Base-by-base conservation (phyloP, 2,113 vertebrate species). In the Speoplatyrhinus poulsoni region DNA sequence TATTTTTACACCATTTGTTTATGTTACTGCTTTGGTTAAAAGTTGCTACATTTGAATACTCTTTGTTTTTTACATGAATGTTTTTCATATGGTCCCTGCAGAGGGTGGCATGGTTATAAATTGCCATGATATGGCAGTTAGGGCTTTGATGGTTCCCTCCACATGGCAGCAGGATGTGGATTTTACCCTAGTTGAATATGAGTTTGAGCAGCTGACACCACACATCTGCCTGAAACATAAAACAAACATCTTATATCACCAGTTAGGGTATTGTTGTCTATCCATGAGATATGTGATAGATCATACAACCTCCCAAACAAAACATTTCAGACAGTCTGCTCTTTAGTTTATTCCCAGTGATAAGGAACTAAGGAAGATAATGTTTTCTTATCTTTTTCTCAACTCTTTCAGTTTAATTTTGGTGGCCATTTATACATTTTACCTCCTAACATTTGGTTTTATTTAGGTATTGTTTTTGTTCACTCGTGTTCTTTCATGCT, bases 151-250 rank as follows among this genome's bases (percentile, higher is more conserved):
- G 81, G 36, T 82, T 56, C 1, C 1, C 50, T 73, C 82, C 90
- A 92, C 85, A 89, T 91, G 90, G 81, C 73, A 72, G 70, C 81
- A 84, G 84, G 85, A 88, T 91, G 88, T 88, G 85, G 83, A 88
- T 88, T 85, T 54, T 81, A 74, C 74, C 80, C 57, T 5, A 72
- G 72, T 73, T 84, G 79, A 88, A 88, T 75, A 73, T 83, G 66
- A 80, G 79, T 76, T 67, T 70, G 70, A 67, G 53, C 47, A 46
- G 46, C 59, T 81, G 69, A 60, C 81, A 6, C 79, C 62, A 72
- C 76, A 87, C 89, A 90, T 88, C 81, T 87, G 87, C 82, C 74
- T 17, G 55, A 65, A 71, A 85, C 82, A 60, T 17, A 52, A 65
- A 71, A 85, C 82, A 60, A 79, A 48, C 72, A 12, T 75, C 78